phyloP scores from a whole-genome alignment of 1,140 invertebrate species.

The Drosophila ambigua region DNA sequence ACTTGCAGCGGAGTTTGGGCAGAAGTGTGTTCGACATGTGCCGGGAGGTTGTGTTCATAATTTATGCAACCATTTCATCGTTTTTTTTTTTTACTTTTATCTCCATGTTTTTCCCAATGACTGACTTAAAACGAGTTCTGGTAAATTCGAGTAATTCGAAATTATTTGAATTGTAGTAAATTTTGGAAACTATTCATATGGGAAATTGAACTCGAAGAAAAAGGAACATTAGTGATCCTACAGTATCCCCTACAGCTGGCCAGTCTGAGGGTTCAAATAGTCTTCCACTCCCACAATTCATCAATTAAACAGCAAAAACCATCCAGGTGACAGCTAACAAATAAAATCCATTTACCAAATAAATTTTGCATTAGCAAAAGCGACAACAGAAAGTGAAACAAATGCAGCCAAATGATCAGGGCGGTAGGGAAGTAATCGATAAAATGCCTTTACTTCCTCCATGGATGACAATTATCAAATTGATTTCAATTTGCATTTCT shows the following conservation, averaged over 20 bases:
- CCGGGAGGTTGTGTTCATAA: conserved; percentile 48
- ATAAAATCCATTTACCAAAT: conserved; percentile 76
- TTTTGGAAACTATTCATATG: background rate
- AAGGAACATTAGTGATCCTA: background rate
- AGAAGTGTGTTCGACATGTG: conserved; percentile 49
- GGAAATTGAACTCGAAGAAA: background rate
- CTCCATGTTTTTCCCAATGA: conserved; percentile 2
- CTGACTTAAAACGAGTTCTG: conserved; percentile 25
- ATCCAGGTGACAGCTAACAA: conserved; percentile 60
- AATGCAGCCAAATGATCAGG: conserved; percentile 15
- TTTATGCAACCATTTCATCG: conserved; percentile 53
- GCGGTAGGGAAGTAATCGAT: conserved; percentile 49
- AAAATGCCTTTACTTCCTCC: conserved; percentile 25
- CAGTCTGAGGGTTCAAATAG: conserved; percentile 14
- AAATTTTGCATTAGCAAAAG: conserved; percentile 34
- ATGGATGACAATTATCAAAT: conserved; percentile 49
- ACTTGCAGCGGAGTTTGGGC: background rate
- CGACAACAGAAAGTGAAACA: conserved; percentile 22
- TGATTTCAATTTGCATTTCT: conserved; percentile 22
- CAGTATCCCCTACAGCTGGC: background rate
- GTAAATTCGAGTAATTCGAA: conserved; percentile 4
- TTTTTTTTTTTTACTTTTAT: conserved; percentile 17
- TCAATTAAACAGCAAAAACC: conserved; percentile 61
- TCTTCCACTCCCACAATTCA: conserved; percentile 36
- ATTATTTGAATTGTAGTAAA: conserved; percentile 21